Percentiles rank a stretch among this genome's conserved stretches.
phyloP scores from a whole-genome alignment of 2,888 invertebrate genomes.

The Agelastica alni region DNA sequence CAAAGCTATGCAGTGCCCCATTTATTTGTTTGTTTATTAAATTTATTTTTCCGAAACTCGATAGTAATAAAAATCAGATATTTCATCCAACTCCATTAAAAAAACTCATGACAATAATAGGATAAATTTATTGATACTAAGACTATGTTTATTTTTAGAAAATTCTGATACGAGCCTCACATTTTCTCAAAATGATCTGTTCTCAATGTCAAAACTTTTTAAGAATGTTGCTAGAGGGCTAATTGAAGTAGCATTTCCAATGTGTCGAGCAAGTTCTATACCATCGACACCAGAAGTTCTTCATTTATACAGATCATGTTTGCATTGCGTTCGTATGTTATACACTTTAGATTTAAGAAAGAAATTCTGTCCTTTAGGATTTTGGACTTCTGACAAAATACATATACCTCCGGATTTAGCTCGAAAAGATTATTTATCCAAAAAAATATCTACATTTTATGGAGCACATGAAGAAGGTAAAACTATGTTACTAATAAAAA shows the following conservation, averaged over 20 bases:
- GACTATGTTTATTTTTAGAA: conserved; percentile 42
- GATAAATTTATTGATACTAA: background rate
- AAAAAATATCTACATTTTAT: conserved; percentile 50
- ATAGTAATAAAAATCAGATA: too few species aligned
- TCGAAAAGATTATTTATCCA: conserved; percentile 53
- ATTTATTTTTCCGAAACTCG: too few species aligned
- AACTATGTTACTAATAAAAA: conserved; percentile 4
- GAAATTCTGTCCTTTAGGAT: conserved; percentile 65
- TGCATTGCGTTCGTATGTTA: conserved; percentile 59
- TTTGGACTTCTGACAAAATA: conserved; percentile 55
- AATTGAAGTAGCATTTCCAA: conserved; percentile 56
- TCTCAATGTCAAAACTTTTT: conserved; percentile 51
- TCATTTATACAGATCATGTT: conserved; percentile 52
- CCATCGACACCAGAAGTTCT: conserved; percentile 50
- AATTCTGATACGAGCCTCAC: conserved; percentile 55
- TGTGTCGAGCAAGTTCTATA: conserved; percentile 52
- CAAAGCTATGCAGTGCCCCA: too few species aligned
- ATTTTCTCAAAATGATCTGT: conserved; percentile 50
- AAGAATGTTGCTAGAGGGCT: conserved; percentile 52
- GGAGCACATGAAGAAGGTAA: conserved; percentile 46
- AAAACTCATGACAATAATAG: background rate
- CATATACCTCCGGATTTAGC: conserved; percentile 53
- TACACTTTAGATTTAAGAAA: conserved; percentile 86
- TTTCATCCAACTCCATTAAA: too few species aligned
- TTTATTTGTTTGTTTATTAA: too few species aligned